phyloP scores from a whole-genome alignment of 2,113 vertebrate species.

The Buteo buteo region DNA sequence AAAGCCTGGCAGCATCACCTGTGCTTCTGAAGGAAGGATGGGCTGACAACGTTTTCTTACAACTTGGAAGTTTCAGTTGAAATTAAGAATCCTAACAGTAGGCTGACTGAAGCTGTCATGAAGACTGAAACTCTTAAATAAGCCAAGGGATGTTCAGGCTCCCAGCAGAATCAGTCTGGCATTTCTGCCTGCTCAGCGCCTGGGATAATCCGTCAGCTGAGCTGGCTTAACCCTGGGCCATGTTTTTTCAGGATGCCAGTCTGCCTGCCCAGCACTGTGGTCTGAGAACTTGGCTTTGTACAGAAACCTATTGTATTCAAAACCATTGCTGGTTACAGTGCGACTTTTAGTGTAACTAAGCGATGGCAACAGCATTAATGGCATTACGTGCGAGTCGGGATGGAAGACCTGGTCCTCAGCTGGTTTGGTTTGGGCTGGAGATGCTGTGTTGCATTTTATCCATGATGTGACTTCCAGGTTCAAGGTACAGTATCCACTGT shows the following conservation, averaged over 20 bases:
- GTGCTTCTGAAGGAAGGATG: neutral
- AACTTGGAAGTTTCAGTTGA: no score
- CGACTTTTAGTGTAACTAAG: accelerated
- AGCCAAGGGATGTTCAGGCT: neutral
- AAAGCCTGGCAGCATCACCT: accelerated
- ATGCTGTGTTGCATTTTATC: neutral
- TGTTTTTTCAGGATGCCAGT: no score
- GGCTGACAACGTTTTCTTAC: neutral
- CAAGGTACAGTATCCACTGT: neutral
- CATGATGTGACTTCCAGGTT: neutral
- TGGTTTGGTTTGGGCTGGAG: neutral
- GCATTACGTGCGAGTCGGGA: accelerated
- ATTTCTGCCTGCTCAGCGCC: neutral
- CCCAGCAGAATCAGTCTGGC: neutral
- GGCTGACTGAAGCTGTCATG: neutral
- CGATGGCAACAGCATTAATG: accelerated
- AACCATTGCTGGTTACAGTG: accelerated
- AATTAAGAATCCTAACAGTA: neutral
- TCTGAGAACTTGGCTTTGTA: accelerated
- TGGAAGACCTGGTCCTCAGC: neutral
- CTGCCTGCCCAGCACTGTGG: neutral
- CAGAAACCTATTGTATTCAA: no score
- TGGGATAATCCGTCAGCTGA: neutral
- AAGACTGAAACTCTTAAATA: neutral
- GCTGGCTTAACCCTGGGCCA: accelerated